Base-by-base conservation (phyloP, 2,113 vertebrate genomes). In the Peromyscus maniculatus region DNA sequence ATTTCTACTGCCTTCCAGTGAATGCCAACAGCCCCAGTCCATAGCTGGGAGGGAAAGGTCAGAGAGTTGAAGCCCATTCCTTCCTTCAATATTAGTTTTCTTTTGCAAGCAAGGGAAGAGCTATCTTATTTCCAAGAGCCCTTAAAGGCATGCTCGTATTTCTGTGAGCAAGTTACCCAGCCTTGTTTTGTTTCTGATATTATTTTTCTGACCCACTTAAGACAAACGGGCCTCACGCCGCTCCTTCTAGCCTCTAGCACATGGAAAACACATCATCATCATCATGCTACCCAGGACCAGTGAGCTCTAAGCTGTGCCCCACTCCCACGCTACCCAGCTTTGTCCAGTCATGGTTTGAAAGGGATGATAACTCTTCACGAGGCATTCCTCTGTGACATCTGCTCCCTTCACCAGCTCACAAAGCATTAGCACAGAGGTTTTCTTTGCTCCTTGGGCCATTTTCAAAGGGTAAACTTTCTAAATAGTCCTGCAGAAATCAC, bases 401-500 rank as follows among this genome's bases (percentile, higher is more conserved):
- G 95, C 97, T 98, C 97, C 93, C 98, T 22, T 96, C 95, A 93
- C 92, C 96, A 97, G 95, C 39, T 67, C 90, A 74, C 91, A 96
- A 89, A 97, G 96, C 80, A 95, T 98, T 97, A 96, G 98, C 98
- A 97, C 79, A 90, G 95, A 96, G 97, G 91, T 95, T 98, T 98
- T 92, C 93, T 71, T 94, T 98, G 84, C 95, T 98, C 96, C 84
- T 94, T 98, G 98, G 98, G 91, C 79, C 59, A 92, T 98, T 98
- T 98, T 98, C 98, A 99, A 98, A 98, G 95, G 94, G 92, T 96
- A 98, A 71, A 74, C 31, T 91, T 67, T 43, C 49, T 67, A 97
- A 97, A 93, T 49, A 97, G 92, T 91, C 74, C 84, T 98, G 86
- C 95, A 87, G 93, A 97, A 98, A 91, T 98, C 97, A 98, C 97